A percentile compares a stretch with the other conserved stretches of the same genome.
phyloP scores from a whole-genome alignment of 2,113 vertebrate species.

The Anhinga rufa region DNA sequence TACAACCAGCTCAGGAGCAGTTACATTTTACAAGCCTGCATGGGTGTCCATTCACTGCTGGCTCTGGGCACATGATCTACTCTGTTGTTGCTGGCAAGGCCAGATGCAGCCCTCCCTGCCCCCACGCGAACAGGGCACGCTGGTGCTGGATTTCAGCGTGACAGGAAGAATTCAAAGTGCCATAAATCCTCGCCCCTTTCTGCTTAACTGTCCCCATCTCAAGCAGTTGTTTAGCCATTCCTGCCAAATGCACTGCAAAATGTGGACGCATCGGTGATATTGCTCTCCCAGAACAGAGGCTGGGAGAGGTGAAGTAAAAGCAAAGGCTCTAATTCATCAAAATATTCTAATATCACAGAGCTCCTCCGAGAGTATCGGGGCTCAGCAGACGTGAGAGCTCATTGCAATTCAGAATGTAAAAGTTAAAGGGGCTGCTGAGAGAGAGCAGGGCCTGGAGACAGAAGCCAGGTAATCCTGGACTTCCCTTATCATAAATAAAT shows the following conservation, averaged over 20 bases:
- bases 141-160: neutral
- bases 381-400: neutral
- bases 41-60: neutral
- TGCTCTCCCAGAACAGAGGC: neutral
- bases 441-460: neutral
- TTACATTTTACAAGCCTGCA: neutral
- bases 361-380: neutral
- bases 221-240: neutral
- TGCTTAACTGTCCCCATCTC: neutral
- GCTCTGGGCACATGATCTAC: neutral
- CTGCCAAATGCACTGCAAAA: neutral
- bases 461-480: neutral
- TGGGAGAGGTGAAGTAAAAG: neutral
- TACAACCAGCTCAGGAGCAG: neutral
- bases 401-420: neutral
- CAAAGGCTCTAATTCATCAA: slow-evolving; percentile 15
- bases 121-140: rapidly evolving
- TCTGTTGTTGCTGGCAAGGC: neutral
- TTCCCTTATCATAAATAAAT: neutral
- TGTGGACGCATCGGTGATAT: neutral
- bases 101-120: neutral
- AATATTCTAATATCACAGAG: slow-evolving; percentile 16
- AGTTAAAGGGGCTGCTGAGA: neutral
- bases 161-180: neutral
- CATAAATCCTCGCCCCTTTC: neutral